A percentile compares a stretch with the other conserved stretches of the same genome.
Evolutionary conservation across 1,140 invertebrate genomes (phyloP).

Genomic region (Hycleus phaleratus): DNA sequence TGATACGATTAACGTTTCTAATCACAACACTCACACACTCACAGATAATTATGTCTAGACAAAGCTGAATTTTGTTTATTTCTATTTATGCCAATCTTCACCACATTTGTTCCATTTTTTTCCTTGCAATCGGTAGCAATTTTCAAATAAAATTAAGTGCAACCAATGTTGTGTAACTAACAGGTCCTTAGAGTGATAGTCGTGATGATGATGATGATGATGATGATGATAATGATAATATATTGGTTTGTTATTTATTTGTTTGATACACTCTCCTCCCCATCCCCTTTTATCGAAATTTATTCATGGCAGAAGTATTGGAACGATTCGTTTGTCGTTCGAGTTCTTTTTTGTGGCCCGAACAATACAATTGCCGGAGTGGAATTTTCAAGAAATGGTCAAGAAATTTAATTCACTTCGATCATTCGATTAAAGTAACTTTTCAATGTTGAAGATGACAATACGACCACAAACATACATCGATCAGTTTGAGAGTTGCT

Average conservation of each 20-base stretch:
- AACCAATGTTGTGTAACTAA: constrained; percentile 12
- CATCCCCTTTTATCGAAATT: not conserved
- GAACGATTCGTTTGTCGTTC: no score
- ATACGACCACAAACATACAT: constrained; percentile 7
- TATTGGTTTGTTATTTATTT: not conserved
- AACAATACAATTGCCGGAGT: not conserved
- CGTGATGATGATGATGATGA: no score
- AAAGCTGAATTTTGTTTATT: no score
- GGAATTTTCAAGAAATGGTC: not conserved
- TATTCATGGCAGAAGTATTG: no score
- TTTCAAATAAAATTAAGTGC: constrained; percentile 10
- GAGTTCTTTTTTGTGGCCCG: no score
- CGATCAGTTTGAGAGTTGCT: constrained; percentile 5
- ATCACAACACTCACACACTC: not conserved
- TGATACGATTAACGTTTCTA: no score
- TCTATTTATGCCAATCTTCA: no score
- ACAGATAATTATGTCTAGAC: no score
- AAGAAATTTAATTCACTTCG: constrained; percentile 13
- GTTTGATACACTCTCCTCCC: not conserved
- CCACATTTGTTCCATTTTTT: no score
- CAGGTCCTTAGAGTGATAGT: not conserved
- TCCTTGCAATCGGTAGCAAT: not conserved
- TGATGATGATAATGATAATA: no score
- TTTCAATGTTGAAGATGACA: not conserved
- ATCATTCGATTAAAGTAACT: not conserved